Evolutionary conservation across 2,797 vertebrate genomes (phyloP), one percentile per base, ranked within the genome.

Genomic region (Sparus aurata): DNA sequence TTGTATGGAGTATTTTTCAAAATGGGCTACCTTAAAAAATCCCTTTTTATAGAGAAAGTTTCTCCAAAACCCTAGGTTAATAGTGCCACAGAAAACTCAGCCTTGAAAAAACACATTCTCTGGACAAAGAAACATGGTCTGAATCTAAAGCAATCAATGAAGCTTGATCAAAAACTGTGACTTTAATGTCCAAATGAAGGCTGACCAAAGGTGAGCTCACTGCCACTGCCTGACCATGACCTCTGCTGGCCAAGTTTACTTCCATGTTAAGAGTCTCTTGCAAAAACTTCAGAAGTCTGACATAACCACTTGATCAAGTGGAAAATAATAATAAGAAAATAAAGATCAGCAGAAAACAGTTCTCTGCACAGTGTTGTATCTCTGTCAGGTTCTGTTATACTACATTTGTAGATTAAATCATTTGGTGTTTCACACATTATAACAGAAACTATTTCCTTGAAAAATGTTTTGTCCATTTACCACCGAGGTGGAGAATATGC

Each of bases 1-100:
- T 65, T 61, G 73, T 27, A 16, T 25, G 45, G 34, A 47, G 43
- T 54, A 11, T 50, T 72, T 82, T 63, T 61, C 23, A 15, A 68
- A 83, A 77, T 69, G 43, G 61, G 52, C 45, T 67, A 25, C 55
- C 53, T 52, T 25, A 66, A 22, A 69, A 69, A 68, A 68, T 61
- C 45, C 18, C 16, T 15, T 83, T 78, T 54, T 27, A 75, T 18
- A 10, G n/a, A 2, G 12, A 61, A 13, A 50, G 12, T 46, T 73
- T 58, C 54, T 72, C 34, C 22, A 58, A 65, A 69, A 46, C 38
- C 20, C 13, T 10, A 38, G 61, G 34, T 80, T 75, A 72, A 74
- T 49, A 60, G 25, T 45, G 41, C 41, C 45, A 63, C 55, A 77
- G 57, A 50, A 57, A 20, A 50, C 16, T 5, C 22, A 41, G 45